Evolutionary conservation across 2,888 invertebrate genomes (phyloP).

Genomic region (Embidobia sp.): DNA sequence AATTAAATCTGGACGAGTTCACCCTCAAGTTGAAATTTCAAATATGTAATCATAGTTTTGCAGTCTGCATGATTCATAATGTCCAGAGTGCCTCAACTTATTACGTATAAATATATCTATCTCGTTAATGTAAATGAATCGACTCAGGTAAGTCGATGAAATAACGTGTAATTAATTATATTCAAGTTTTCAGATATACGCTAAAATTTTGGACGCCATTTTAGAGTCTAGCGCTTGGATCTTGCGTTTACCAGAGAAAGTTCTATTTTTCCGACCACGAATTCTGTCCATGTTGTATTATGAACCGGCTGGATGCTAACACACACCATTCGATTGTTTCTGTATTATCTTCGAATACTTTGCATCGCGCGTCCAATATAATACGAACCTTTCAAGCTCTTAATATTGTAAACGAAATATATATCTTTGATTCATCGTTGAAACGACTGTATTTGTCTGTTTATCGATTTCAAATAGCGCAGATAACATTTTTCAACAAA

Average conservation of each 20-base stretch:
- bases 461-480: too few species aligned
- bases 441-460: too few species aligned
- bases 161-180: constrained; percentile 35
- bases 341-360: not conserved
- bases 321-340: too few species aligned
- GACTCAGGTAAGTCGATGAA: constrained; percentile 26
- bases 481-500: too few species aligned
- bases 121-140: constrained; percentile 30
- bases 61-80: constrained; percentile 35
- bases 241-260: constrained; percentile 4
- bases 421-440: constrained; percentile 40
- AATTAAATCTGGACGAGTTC: too few species aligned
- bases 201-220: constrained; percentile 38
- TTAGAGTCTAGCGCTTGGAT: constrained; percentile 28
- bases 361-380: constrained; percentile 28
- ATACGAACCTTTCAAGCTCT: constrained; percentile 47
- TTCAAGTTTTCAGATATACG: constrained; percentile 34
- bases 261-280: constrained; percentile 11
- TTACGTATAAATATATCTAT: constrained; percentile 50
- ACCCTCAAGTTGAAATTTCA: too few species aligned
- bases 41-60: constrained; percentile 13
- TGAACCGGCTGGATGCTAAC: too few species aligned
- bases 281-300: constrained; percentile 27
- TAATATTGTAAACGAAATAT: constrained; percentile 50
- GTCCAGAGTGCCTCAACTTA: constrained; percentile 60